Evolutionary conservation across 64 coral and sea anemone species (phyloP).

Genomic region (Catalaphyllia jardinei): DNA sequence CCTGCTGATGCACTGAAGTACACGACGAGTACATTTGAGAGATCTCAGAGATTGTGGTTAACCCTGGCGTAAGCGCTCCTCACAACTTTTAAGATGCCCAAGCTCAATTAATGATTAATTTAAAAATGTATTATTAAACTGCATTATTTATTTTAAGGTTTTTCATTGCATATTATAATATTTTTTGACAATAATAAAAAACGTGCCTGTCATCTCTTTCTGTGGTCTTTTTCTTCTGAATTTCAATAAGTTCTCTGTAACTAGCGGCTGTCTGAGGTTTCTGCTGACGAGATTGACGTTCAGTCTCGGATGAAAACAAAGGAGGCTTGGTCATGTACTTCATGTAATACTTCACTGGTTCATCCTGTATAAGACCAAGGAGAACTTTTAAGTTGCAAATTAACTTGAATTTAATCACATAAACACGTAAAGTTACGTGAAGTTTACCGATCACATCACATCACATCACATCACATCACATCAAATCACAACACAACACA

Average conservation of each 20-base stretch:
- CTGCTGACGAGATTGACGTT: constrained; percentile 38
- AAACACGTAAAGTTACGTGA: no score
- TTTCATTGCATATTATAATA: not conserved
- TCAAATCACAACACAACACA: no score
- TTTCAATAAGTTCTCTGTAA: constrained; percentile 70
- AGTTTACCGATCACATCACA: no score
- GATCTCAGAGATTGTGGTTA: no score
- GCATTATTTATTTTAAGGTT: not conserved
- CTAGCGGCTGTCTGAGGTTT: constrained; percentile 19
- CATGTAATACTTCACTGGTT: constrained; percentile 82
- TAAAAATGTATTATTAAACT: no score
- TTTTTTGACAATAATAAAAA: not conserved
- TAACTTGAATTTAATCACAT: no score
- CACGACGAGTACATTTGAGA: no score
- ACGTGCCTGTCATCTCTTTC: constrained; percentile 79
- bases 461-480: no score
- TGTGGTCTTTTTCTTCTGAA: constrained; percentile 74
- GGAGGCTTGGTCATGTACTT: constrained; percentile 90
- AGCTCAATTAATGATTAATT: no score
- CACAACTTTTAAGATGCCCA: no score
- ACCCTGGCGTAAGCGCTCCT: no score
- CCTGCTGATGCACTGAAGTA: not conserved
- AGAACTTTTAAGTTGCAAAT: not conserved
- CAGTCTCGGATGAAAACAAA: constrained; percentile 64
- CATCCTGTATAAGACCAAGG: constrained; percentile 19